A percentile compares a stretch with the other conserved stretches of the same genome.
These are phyloP conservation scores for Limnephilus auricula DNA, from an alignment of 2,888 invertebrate genomes.

Conservation along the genomic window DNA sequence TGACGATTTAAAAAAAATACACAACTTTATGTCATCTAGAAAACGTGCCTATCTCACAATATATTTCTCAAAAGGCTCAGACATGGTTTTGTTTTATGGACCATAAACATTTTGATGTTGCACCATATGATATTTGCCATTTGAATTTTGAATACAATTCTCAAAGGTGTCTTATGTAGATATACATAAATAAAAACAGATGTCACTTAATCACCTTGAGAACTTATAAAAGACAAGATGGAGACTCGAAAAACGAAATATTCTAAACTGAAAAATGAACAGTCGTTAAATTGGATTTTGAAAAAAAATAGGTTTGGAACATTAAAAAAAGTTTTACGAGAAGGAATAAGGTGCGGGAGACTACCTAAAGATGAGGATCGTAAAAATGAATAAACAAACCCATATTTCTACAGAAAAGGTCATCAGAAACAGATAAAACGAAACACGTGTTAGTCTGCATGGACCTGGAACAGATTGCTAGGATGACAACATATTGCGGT, in stretches of 20 bases:
- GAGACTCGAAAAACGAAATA: slow-evolving; percentile 7
- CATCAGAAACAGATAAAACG: slow-evolving; percentile 56
- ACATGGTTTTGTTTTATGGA: slow-evolving; percentile 18
- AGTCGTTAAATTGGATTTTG: slow-evolving; percentile 38
- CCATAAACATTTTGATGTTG: slow-evolving; percentile 41
- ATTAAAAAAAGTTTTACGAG: not conserved
- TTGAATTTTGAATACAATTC: slow-evolving; percentile 3
- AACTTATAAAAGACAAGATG: slow-evolving; percentile 32
- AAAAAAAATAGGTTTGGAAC: slow-evolving; percentile 20
- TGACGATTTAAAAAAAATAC: not conserved
- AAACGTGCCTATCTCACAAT: not conserved
- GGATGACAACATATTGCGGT: slow-evolving; percentile 18
- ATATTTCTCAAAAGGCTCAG: not conserved
- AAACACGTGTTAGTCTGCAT: slow-evolving; percentile 56
- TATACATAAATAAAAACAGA: slow-evolving; percentile 44
- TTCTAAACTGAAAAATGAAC: not conserved
- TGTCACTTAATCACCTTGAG: slow-evolving; percentile 49
- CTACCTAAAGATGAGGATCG: slow-evolving; percentile 36
- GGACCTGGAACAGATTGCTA: slow-evolving; percentile 5
- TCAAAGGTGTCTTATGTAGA: slow-evolving; percentile 32
- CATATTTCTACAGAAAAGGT: slow-evolving; percentile 57
- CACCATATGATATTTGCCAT: slow-evolving; percentile 44
- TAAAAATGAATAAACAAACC: slow-evolving; percentile 58
- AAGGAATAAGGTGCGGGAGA: not conserved
- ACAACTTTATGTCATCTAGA: not conserved